Evolutionary conservation across 1,140 invertebrate species (phyloP).

Genomic region (Copidosoma floridanum): DNA sequence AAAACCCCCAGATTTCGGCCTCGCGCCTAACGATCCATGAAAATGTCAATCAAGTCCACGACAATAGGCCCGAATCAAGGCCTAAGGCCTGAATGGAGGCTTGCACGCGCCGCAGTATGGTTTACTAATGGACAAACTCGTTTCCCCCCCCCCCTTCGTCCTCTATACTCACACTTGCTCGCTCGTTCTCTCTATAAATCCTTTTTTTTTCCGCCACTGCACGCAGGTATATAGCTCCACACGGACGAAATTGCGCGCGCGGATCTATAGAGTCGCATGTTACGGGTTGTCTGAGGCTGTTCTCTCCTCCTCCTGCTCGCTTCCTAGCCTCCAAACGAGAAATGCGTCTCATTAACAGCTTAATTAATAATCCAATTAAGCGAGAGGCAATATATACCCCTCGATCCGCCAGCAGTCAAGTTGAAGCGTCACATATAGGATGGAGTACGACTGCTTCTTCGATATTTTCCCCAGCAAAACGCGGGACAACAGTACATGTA

Average conservation of each 20-base stretch:
- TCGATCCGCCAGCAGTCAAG: slow-evolving; percentile 39
- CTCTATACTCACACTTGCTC: neutral
- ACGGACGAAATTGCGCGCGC: slow-evolving; percentile 20
- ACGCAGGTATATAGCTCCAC: neutral
- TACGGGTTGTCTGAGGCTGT: neutral
- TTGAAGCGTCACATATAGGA: no score
- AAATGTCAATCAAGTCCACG: slow-evolving; percentile 29
- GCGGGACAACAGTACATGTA: slow-evolving; percentile 21
- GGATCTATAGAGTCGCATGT: slow-evolving; percentile 37
- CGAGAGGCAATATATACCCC: no score
- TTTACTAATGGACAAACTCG: slow-evolving; percentile 24
- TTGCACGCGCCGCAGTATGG: slow-evolving; percentile 15
- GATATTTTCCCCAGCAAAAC: slow-evolving; percentile 14
- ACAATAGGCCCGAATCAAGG: slow-evolving; percentile 26
- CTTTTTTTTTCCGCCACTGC: slow-evolving; percentile 23
- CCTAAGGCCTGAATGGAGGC: slow-evolving; percentile 26
- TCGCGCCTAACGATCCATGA: slow-evolving; percentile 27
- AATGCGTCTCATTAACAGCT: slow-evolving; percentile 57
- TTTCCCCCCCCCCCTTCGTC: slow-evolving; percentile 1
- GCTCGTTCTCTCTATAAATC: neutral
- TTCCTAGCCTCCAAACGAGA: slow-evolving; percentile 29
- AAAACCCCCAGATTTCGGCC: no score
- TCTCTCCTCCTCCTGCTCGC: slow-evolving; percentile 23
- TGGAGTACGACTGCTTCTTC: no score
- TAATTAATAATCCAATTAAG: slow-evolving; percentile 60